Evolutionary conservation across 35 echinoderm and acorn worm species (phyloP).

Genomic region (Eucidaris tribuloides): DNA sequence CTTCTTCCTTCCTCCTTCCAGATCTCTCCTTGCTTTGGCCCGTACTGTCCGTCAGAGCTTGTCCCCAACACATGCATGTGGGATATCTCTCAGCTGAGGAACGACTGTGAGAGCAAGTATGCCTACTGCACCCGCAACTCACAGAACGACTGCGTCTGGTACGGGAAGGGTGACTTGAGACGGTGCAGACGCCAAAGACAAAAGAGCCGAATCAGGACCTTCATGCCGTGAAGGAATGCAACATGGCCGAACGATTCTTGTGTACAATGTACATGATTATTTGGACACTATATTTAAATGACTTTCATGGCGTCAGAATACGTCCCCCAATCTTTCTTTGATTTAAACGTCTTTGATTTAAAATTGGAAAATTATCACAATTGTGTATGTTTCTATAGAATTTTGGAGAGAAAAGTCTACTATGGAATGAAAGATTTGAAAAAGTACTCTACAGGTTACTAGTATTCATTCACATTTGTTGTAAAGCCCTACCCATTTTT

Average conservation of each 20-base stretch:
- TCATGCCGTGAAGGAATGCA: conserved; percentile 7
- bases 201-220: neutral
- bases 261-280: conserved; percentile 41
- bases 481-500: too few species aligned
- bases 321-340: too few species aligned
- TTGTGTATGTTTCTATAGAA: too few species aligned
- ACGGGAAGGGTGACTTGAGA: conserved; percentile 59
- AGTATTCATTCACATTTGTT: too few species aligned
- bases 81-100: neutral
- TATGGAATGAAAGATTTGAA: too few species aligned
- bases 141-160: conserved; percentile 46
- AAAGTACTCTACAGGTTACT: too few species aligned
- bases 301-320: too few species aligned
- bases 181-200: neutral
- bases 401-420: too few species aligned
- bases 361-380: too few species aligned
- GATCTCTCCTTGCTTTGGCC: conserved; percentile 43
- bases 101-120: conserved; percentile 41
- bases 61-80: conserved; percentile 24
- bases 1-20: neutral
- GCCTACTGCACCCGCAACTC: conserved; percentile 36
- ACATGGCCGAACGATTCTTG: neutral
- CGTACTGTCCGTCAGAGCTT: conserved; percentile 8
- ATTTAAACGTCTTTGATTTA: too few species aligned
- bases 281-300: too few species aligned